These are phyloP conservation scores for Chionoecetes opilio DNA, from an alignment of 1,140 invertebrate genomes.

Conservation along the genomic window DNA sequence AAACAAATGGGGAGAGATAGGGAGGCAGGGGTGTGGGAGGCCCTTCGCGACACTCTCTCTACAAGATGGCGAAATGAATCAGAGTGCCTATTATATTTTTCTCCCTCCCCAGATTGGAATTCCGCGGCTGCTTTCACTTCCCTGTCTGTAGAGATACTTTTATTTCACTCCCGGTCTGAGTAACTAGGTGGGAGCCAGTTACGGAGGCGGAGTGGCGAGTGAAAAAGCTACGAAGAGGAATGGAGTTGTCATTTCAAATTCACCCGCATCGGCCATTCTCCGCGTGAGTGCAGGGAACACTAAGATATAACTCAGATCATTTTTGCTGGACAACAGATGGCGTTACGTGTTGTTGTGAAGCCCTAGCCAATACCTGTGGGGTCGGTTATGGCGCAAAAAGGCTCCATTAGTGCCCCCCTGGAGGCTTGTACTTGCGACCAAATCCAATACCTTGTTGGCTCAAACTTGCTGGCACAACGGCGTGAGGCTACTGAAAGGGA, in stretches of 20 bases:
- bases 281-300: not conserved
- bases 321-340: not conserved
- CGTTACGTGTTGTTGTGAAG: not conserved
- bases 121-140: not conserved
- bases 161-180: not conserved
- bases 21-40: not conserved
- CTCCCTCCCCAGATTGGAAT: not conserved
- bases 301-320: conserved; percentile 30
- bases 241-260: conserved; percentile 21
- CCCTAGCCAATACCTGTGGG: not conserved
- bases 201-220: not conserved
- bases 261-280: not conserved
- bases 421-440: not conserved
- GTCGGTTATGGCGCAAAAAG: not conserved
- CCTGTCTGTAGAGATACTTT: not conserved
- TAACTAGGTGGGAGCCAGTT: not conserved
- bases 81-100: not conserved
- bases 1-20: not conserved
- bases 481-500: not conserved
- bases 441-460: not conserved
- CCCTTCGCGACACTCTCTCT: not conserved
- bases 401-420: not conserved
- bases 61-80: conserved; percentile 7
- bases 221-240: conserved; percentile 1
- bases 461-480: not conserved